These are phyloP conservation scores for Ceratina japonica DNA, from an alignment of 1,140 invertebrate genomes.

Conservation along the genomic window DNA sequence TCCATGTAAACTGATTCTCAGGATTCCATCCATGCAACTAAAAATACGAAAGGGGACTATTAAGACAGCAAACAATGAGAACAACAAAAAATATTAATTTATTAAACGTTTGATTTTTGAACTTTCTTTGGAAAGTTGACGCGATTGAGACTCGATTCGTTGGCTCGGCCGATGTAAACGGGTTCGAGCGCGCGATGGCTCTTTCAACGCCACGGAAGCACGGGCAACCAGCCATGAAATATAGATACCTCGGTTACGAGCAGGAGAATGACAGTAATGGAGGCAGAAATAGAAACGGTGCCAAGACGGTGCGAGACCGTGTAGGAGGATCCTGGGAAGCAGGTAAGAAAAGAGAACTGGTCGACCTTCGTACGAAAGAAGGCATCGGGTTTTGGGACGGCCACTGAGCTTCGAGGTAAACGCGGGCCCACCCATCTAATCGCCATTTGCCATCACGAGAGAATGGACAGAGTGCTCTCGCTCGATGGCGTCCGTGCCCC, in stretches of 20 bases:
- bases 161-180: constrained; percentile 1
- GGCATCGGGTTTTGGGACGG: constrained; percentile 52
- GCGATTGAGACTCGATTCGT: neutral
- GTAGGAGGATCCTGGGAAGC: constrained; percentile 34
- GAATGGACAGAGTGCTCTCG: neutral
- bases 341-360: constrained; percentile 49
- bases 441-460: neutral
- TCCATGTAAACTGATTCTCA: too few species aligned
- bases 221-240: constrained; percentile 46
- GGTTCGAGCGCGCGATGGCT: constrained; percentile 10
- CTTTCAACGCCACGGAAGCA: constrained; percentile 40
- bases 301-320: constrained; percentile 31
- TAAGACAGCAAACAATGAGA: too few species aligned
- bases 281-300: constrained; percentile 62
- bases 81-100: neutral
- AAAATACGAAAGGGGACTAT: too few species aligned
- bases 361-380: constrained; percentile 16
- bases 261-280: constrained; percentile 63
- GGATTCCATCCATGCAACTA: too few species aligned
- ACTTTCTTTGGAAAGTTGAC: too few species aligned
- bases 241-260: constrained; percentile 52
- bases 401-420: constrained; percentile 35
- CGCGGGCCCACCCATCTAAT: constrained; percentile 52
- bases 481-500: neutral
- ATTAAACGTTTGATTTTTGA: neutral